Evolutionary conservation across 2,113 vertebrate genomes (phyloP).

Genomic region (Nycticorax nycticorax): DNA sequence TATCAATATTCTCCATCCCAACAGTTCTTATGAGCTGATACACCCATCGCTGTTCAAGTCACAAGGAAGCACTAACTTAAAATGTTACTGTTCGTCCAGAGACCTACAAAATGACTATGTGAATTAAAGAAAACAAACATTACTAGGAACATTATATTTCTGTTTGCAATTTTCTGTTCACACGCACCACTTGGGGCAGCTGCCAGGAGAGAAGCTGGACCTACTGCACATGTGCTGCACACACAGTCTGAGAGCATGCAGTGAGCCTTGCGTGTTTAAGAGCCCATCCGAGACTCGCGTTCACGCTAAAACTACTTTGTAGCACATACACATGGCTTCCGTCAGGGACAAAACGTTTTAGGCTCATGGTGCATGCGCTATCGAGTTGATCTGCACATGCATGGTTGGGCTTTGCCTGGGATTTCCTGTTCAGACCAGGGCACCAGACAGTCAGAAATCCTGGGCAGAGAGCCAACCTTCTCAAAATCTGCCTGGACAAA

Average conservation of each 20-base stretch:
- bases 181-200: not conserved
- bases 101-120: not conserved
- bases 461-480: not conserved
- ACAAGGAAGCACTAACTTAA: not conserved
- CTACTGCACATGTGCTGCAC: not conserved
- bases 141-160: not conserved
- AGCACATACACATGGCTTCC: rapidly evolving
- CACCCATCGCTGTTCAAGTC: not conserved
- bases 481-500: not conserved
- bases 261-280: rapidly evolving
- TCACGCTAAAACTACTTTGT: rapidly evolving
- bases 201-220: not conserved
- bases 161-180: not conserved
- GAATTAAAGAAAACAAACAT: not conserved
- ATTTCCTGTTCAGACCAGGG: constrained; percentile 38
- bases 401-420: not conserved
- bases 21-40: not conserved
- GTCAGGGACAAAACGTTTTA: rapidly evolving
- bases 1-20: not conserved
- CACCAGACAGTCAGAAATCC: constrained; percentile 7
- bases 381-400: not conserved
- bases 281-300: not conserved
- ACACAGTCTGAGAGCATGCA: rapidly evolving
- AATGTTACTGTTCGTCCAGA: not conserved
- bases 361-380: not conserved